Evolutionary conservation across 2,113 vertebrate species (phyloP).

Genomic region (Oreochromis spilurus): DNA sequence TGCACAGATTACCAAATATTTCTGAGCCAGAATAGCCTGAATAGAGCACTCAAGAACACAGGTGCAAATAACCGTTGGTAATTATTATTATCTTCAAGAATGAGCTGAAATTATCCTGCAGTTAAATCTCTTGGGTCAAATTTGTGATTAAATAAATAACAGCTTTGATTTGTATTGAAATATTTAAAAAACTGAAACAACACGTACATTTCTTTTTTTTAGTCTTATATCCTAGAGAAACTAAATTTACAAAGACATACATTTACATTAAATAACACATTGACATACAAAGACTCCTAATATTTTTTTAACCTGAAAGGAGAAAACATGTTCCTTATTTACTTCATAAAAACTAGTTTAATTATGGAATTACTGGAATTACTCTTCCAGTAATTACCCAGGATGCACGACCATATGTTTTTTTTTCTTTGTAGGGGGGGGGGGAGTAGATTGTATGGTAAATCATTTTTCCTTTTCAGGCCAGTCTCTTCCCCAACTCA

Average conservation of each 20-base stretch:
- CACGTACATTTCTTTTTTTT: background rate
- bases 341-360: background rate
- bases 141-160: background rate
- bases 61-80: background rate
- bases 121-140: background rate
- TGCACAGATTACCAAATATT: background rate
- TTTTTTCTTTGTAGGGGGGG: accelerated
- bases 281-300: background rate
- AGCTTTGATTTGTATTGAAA: background rate
- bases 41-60: background rate
- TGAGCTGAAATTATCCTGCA: background rate
- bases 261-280: background rate
- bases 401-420: accelerated
- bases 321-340: background rate
- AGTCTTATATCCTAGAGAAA: background rate
- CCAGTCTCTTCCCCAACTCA: background rate
- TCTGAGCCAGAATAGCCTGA: background rate
- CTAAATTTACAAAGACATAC: background rate
- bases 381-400: background rate
- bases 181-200: background rate
- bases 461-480: background rate
- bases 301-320: too few relatives aligned
- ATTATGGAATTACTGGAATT: background rate
- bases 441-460: background rate
- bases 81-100: background rate